Base-by-base conservation (phyloP, 2,797 vertebrate genomes). In the Xenentodon cancila region DNA sequence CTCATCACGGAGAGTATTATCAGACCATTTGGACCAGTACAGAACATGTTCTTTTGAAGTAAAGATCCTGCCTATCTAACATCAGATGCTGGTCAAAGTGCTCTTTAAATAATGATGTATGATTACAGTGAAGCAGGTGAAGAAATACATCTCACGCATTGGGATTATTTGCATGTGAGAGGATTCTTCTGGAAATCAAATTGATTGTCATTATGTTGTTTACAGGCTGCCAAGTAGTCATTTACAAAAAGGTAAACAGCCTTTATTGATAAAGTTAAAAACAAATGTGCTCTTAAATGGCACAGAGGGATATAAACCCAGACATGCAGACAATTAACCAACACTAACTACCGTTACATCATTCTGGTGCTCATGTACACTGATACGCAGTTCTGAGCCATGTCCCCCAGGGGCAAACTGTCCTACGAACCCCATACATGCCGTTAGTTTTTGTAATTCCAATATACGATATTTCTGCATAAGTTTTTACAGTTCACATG, bases 11-110 rank as follows among this genome's bases (percentile, higher is more conserved):
- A 27, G 69, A 66, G 64, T 79, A 79, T 77, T 71, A 80, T 82
- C 70, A 68, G 71, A 63, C 25, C 61, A 68, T 83, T 77, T 71
- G 71, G 72, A 64, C 71, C 55, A 55, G 65, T 43, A 25, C 44
- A 16, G 53, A 64, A 37, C 57, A 25, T 18, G 19, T 64, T 60
- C 48, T 64, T 85, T 82, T 87, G 82, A 85, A 84, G 77, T 73
- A 75, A 73, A 81, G 75, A 81, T 79, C 80, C 75, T 79, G 64
- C 68, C 73, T 67, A 48, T 85, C 76, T 86, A 77, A 85, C 77
- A 84, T 73, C 47, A 77, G 69, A 75, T 60, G 78, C 66, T 43
- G 40, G 84, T 68, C 71, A 65, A 47, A 65, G 74, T 37, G 16
- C 60, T 59, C 60, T 62, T 60, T 80, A 59, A 82, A 75, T 77